Evolutionary conservation across 2,888 invertebrate genomes (phyloP).

Genomic region (Drosophila silvestris): DNA sequence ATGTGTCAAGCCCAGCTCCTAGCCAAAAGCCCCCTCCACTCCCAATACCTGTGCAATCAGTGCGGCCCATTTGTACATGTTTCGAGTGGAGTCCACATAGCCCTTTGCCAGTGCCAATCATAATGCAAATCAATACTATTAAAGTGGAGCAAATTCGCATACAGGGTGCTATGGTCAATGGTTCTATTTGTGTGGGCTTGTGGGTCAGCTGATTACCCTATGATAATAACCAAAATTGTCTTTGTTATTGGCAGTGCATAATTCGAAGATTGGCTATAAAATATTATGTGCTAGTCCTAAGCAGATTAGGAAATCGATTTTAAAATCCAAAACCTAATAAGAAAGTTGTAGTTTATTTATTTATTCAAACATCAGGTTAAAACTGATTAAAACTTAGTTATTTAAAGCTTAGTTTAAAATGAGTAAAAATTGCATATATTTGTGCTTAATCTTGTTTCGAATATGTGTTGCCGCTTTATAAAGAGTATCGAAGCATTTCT

Average conservation of each 20-base stretch:
- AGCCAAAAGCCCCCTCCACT: background rate
- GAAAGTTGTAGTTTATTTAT: background rate
- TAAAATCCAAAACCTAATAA: fast-evolving
- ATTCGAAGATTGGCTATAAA: background rate
- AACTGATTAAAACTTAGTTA: background rate
- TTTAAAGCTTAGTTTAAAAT: background rate
- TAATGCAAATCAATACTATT: constrained; percentile 62
- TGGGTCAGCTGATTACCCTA: constrained; percentile 8
- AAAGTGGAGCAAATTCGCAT: constrained; percentile 46
- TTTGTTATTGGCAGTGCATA: background rate
- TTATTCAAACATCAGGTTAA: background rate
- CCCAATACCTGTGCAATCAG: constrained; percentile 38
- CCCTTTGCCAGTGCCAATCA: constrained; percentile 49
- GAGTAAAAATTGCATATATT: background rate
- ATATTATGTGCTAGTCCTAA: background rate
- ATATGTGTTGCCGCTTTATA: background rate
- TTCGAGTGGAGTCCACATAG: constrained; percentile 36
- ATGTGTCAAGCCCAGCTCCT: constrained; percentile 4
- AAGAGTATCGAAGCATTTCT: constrained; percentile 24
- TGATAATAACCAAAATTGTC: background rate
- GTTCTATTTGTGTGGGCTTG: background rate
- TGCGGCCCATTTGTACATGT: constrained; percentile 53
- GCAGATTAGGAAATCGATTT: background rate
- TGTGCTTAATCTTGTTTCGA: background rate
- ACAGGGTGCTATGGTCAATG: constrained; percentile 23